Conservation (phyloP, 2,113 vertebrate genomes). For the Oplegnathus fasciatus region DNA sequence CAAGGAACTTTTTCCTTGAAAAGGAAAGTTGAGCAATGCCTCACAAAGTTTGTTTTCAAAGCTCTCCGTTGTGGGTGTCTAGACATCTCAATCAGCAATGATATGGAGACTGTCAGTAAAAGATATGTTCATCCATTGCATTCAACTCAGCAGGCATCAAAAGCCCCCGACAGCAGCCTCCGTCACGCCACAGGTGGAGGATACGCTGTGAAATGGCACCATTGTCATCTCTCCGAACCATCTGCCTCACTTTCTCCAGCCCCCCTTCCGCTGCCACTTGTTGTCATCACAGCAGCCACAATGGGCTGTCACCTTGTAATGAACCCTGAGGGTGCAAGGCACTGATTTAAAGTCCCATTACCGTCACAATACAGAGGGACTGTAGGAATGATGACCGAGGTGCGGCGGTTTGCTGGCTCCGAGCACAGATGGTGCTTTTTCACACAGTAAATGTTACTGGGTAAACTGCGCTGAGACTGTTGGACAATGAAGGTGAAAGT, state of each 20-base stretch:
- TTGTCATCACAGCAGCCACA: constrained; percentile 62
- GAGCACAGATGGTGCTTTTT: constrained; percentile 78
- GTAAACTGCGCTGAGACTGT: constrained; percentile 46
- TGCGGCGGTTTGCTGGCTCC: constrained; percentile 51
- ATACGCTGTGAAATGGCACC: constrained; percentile 74
- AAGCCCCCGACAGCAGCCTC: constrained; percentile 69
- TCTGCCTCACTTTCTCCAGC: constrained; percentile 70
- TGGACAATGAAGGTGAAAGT: constrained; percentile 58
- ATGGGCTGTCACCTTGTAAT: constrained; percentile 75
- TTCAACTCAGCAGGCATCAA: constrained; percentile 70
- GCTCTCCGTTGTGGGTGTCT: constrained; percentile 45
- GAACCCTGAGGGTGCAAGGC: constrained; percentile 67
- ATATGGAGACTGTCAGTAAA: constrained; percentile 53
- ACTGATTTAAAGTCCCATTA: constrained; percentile 84
- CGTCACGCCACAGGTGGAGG: constrained; percentile 80
- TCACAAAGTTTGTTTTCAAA: constrained; percentile 57
- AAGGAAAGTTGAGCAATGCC: constrained; percentile 14
- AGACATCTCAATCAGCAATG: constrained; percentile 67
- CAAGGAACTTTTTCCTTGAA: background rate
- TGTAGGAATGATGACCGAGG: constrained; percentile 67
- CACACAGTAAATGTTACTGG: constrained; percentile 56
- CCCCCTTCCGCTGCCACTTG: constrained; percentile 45
- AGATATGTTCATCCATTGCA: constrained; percentile 69
- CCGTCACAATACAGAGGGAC: constrained; percentile 61
- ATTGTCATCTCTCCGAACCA: constrained; percentile 71